Evolutionary conservation across 1,140 invertebrate genomes (phyloP), one percentile per base, ranked within the genome.

Genomic region (Eueides isabella): DNA sequence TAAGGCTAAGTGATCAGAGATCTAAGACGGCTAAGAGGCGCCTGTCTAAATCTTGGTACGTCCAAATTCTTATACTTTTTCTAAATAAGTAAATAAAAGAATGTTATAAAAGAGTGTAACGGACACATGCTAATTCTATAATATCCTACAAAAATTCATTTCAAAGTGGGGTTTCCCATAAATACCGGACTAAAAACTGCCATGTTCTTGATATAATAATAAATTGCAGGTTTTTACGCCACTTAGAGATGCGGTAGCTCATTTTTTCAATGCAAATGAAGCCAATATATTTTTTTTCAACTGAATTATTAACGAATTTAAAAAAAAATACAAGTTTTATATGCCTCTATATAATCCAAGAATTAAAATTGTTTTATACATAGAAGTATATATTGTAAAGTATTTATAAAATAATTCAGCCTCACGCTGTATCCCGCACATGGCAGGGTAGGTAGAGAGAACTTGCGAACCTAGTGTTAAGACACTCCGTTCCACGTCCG

Each of bases 141-240:
- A 55, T n/a, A 55, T 29, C 61, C 26, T 28, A 4, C 2, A 12
- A 65, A 66, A 55, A 48, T 44, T n/a, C 33, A 26, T 7, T 33
- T 31, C 64, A 28, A 28, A 19, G 48, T 35, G 55, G 71, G 65
- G 55, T 41, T 72, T 66, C 28, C 71, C 64, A 61, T 30, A 16
- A 7, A 55, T 41, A 38, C 28, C 38, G 26, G 35, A 33, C 23
- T n/a, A 31, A 23, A 26, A 30, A 31, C 12, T 29, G 19, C 41
- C 16, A 16, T 64, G 48, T 65, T 66, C 35, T 65, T 61, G 38
- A 44, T 26, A 48, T 65, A 28, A 26, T 55, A 65, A 48, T 66
- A 66, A 65, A 66, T 66, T 12, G 61, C 44, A 71, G 68, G 68
- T 28, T 28, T 71, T 71, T 63, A 71, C 61, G 68, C 48, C 38